Evolutionary conservation across 2,113 vertebrate species (phyloP).

Genomic region (Alces alces): DNA sequence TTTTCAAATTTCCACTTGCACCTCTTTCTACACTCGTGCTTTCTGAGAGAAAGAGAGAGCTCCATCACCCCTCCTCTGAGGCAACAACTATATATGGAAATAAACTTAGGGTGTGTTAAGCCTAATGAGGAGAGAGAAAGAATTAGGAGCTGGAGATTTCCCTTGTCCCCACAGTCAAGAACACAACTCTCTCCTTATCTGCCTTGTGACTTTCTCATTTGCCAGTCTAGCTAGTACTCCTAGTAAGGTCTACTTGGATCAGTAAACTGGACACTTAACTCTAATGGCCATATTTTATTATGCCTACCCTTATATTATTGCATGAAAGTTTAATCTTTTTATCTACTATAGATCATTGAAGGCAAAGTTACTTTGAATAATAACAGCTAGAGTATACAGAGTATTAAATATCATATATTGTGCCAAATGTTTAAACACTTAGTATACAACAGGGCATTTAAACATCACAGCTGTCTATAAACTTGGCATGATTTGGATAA

Average conservation of each 20-base stretch:
- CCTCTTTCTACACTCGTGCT: neutral
- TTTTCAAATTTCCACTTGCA: neutral
- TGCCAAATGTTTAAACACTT: neutral
- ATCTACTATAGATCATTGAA: neutral
- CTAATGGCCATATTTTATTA: neutral
- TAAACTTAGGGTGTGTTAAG: neutral
- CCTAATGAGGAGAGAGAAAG: neutral
- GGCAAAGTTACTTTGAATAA: neutral
- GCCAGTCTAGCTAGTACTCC: neutral
- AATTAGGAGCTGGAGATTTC: neutral
- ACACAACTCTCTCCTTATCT: neutral
- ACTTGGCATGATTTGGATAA: neutral
- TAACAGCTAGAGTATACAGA: neutral
- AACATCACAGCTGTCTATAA: neutral
- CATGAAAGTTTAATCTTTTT: neutral
- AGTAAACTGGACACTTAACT: neutral
- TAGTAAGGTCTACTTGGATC: neutral
- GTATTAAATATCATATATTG: neutral
- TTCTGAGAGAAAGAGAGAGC: neutral
- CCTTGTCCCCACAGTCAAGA: neutral
- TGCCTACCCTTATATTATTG: neutral
- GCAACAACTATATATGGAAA: neutral
- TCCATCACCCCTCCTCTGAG: neutral
- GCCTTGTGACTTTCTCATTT: neutral
- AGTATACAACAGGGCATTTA: neutral